Evolutionary conservation across 2,888 invertebrate genomes (phyloP), one percentile per base, ranked within the genome.

Genomic region (Caenorhabditis sinica): DNA sequence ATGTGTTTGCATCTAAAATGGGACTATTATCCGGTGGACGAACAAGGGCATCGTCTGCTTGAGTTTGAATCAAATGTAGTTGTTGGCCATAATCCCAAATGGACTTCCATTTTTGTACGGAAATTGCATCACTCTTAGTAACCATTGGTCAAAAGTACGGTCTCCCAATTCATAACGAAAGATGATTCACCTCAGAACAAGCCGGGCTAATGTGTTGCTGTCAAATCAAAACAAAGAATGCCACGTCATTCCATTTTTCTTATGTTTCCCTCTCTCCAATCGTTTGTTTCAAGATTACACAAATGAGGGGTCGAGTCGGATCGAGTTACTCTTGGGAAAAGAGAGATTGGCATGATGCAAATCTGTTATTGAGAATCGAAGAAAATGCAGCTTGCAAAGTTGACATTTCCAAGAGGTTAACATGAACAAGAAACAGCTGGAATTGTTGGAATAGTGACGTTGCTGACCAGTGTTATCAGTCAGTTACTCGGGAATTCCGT

Each of bases 311-410:
- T 49, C 60, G 33, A 58, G 30, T 15, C 23, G 49, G 58, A 76
- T 76, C 49, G 40, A 69, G 69, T 77, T 77, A 61, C 69, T 56
- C 68, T 66, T 15, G 30, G n/a, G 40, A 25, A 56, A 56, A 68
- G 43, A 36, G 33, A 28, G 13, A 33, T 33, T 36, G 53, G 51
- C 53, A 61, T 77, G 77, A 69, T 69, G 77, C 61, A 69, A 69
- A 77, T 61, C 60, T 61, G 53, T 61, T 40, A 49, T 36, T 33
- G 23, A 25, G 36, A 68, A 30, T 30, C 28, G n/a, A n/a, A 25
- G 28, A 49, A 23, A 17, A 45, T n/a, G 9, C 15, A 5, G 23
- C 51, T 20, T n/a, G 25, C 66, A 49, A n/a, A 45, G n/a, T 25
- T 68, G 68, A 20, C 33, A 23, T 36, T 53, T 51, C 36, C 51